Base-by-base conservation (phyloP, 2,113 vertebrate genomes). In the Trogon surrucura region DNA sequence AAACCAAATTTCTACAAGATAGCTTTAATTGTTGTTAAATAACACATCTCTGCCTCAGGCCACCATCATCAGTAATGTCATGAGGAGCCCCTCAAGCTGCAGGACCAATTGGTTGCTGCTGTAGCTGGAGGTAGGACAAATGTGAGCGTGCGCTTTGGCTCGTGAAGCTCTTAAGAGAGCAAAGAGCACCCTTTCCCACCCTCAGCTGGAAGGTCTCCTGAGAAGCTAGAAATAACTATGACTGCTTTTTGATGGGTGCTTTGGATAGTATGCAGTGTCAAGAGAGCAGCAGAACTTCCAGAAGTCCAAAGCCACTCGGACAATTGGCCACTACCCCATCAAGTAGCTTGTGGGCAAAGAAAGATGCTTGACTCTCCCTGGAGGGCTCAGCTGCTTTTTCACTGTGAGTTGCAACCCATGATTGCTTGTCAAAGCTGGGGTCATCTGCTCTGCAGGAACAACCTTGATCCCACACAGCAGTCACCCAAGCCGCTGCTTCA, bases 11-110 rank as follows among this genome's bases (percentile, higher is more conserved):
- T 60, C 51, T 44, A 34, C 25, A 53, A 25, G 36, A 36, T 13
- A 45, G 25, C 26, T 36, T 64, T 47, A 32, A 16, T 10, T 54
- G 26, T 13, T 30, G 20, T 54, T 73, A 47, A 71, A 34, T 23
- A 83, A 21, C 16, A 25, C 9, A 16, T 72, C 25, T 73, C 20
- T 16, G 10, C 45, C 25, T 36, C 48, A 36, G 23, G 32, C 34
- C 48, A 64, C 58, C 13, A 7, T 64, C 9, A 36, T 20, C 48
- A 73, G 32, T 47, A 65, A 56, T 21, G 41, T 45, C 36, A 53
- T 0, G 0, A 48, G 38, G 16, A 64, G 26, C 20, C 48, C 38
- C 16, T 47, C 58, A 47, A 64, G 26, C 48, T 0, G 1, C 16
- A 47, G 58, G 32, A 47, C 21, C 21, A 32, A 21, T 20, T 32